Evolutionary conservation across 2,888 invertebrate species (phyloP).

Genomic region (Latrodectus hesperus): DNA sequence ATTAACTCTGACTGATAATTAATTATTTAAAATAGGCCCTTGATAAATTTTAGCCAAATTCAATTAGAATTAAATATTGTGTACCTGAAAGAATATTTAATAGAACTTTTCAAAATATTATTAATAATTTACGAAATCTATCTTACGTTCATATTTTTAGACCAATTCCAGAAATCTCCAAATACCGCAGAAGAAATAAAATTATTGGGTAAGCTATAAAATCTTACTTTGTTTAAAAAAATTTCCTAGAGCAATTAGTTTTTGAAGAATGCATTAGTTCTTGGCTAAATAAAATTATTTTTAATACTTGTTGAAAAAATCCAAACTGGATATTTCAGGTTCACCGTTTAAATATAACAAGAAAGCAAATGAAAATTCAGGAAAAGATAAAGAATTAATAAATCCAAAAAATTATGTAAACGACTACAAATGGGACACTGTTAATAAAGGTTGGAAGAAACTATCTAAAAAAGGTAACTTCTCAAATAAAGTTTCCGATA

Average conservation of each 20-base stretch:
- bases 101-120: not conserved
- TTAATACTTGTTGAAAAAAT: not conserved
- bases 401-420: not conserved
- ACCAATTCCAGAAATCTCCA: not conserved
- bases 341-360: slow-evolving; percentile 24
- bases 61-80: not conserved
- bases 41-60: not conserved
- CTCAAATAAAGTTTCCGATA: not conserved
- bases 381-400: not conserved
- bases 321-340: not conserved
- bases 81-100: not conserved
- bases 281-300: not conserved
- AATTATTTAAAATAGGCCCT: not conserved
- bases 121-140: not conserved
- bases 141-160: not conserved
- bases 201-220: not conserved
- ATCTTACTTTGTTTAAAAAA: not conserved
- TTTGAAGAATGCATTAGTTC: not conserved
- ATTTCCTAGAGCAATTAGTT: not conserved
- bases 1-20: too few species aligned
- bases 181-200: not conserved
- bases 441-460: slow-evolving; percentile 40
- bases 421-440: slow-evolving; percentile 25
- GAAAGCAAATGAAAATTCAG: slow-evolving; percentile 6
- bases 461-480: not conserved